Evolutionary conservation across 2,113 vertebrate genomes (phyloP).

Genomic region (Kobus ellipsiprymnus): DNA sequence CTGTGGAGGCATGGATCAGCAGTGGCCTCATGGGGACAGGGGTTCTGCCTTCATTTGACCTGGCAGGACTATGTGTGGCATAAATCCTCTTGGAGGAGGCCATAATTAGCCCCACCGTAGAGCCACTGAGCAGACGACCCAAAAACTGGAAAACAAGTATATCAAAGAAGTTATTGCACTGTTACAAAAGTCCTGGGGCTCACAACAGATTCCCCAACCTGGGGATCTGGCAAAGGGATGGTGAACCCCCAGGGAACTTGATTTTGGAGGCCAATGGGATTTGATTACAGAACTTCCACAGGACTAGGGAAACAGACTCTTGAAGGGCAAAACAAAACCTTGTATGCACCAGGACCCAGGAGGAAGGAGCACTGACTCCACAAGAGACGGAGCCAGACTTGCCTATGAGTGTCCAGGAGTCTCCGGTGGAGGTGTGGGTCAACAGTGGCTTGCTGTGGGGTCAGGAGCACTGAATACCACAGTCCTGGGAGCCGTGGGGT

Average conservation of each 20-base stretch:
- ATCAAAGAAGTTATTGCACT: neutral
- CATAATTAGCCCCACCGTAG: no score
- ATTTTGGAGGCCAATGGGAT: neutral
- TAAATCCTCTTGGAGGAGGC: neutral
- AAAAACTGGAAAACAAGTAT: neutral
- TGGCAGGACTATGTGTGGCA: neutral
- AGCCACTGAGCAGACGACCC: neutral
- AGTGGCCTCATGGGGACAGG: neutral
- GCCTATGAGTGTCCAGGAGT: no score
- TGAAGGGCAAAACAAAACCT: no score
- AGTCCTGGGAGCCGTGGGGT: no score
- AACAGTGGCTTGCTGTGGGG: no score
- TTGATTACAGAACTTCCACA: neutral
- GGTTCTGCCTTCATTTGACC: neutral
- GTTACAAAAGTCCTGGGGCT: neutral
- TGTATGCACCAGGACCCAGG: no score
- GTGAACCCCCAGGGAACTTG: neutral
- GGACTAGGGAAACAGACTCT: neutral
- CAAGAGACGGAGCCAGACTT: no score
- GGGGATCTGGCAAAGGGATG: neutral
- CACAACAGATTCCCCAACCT: no score
- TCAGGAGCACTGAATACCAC: no score
- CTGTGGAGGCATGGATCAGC: neutral
- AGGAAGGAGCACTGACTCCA: no score
- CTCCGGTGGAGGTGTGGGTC: fast-evolving